Percentiles rank a stretch among this genome's conserved stretches.
Conservation (phyloP, 2,797 vertebrate genomes). For the Syngnathus rostellatus region DNA sequence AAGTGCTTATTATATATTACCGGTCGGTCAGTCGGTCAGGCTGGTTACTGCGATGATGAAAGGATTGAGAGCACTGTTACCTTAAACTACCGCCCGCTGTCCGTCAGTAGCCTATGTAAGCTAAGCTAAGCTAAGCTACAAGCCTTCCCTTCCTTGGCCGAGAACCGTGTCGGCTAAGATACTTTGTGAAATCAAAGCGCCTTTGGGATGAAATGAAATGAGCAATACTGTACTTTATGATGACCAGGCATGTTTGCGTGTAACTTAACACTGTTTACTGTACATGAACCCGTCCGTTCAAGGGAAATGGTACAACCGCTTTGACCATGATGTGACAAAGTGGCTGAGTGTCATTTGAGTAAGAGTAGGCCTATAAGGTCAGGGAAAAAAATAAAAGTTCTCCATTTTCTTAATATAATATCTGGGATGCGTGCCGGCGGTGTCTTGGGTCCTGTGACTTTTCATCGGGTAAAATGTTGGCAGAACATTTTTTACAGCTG, state of each 20-base stretch:
- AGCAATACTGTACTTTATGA: neutral
- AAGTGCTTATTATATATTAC: too few species aligned
- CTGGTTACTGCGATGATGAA: neutral
- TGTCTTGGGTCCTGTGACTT: neutral
- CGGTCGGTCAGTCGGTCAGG: neutral
- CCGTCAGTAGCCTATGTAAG: neutral
- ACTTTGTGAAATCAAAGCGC: constrained; percentile 3
- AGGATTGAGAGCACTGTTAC: constrained; percentile 6
- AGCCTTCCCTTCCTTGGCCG: constrained; percentile 13
- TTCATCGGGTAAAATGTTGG: neutral
- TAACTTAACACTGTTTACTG: neutral
- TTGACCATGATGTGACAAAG: neutral
- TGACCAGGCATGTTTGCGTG: neutral
- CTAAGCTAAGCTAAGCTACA: neutral
- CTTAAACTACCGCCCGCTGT: constrained; percentile 8
- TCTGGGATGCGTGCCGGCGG: neutral
- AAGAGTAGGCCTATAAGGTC: neutral
- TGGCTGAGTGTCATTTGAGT: neutral
- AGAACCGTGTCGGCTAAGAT: constrained; percentile 6
- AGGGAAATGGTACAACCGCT: constrained; percentile 1
- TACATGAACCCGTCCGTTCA: neutral
- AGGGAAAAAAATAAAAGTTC: neutral
- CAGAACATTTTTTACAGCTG: constrained; percentile 2
- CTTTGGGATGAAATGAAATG: neutral
- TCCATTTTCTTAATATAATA: neutral